Conservation (phyloP, 2,797 vertebrate species). For the Hapalemur alaotrensis region DNA sequence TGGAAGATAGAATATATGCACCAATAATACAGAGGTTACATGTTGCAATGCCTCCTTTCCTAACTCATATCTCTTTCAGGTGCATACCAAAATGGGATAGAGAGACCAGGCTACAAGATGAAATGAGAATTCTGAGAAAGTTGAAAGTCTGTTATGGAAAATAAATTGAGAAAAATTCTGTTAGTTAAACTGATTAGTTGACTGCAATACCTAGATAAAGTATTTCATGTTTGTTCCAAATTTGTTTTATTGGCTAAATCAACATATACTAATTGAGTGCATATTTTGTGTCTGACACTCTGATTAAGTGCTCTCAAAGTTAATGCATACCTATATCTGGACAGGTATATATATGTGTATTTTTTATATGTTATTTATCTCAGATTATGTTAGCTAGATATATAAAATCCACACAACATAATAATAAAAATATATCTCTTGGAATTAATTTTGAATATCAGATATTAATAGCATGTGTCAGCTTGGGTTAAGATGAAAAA, state of each 20-base stretch:
- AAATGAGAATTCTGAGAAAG: conserved; percentile 23
- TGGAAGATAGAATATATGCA: not conserved
- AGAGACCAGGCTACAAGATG: not conserved
- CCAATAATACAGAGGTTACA: not conserved
- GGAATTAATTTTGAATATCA: conserved; percentile 36
- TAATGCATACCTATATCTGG: not conserved
- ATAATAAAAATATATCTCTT: not conserved
- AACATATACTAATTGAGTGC: not conserved
- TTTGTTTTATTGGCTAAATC: not conserved
- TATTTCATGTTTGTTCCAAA: not conserved
- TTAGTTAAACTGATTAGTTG: conserved; percentile 9
- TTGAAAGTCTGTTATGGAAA: not conserved
- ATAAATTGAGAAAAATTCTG: not conserved
- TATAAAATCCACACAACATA: conserved; percentile 5
- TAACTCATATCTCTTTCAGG: not conserved
- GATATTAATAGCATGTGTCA: not conserved
- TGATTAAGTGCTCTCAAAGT: not conserved
- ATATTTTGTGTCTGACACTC: not conserved
- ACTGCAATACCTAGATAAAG: not conserved
- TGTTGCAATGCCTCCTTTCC: not conserved
- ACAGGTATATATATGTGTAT: not conserved
- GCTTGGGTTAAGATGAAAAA: not conserved
- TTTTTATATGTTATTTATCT: not conserved
- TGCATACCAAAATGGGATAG: not conserved
- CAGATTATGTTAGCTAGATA: not conserved